These are phyloP conservation scores for Halcyon badia DNA, from an alignment of 2,797 vertebrate genomes.

Conservation along the genomic window DNA sequence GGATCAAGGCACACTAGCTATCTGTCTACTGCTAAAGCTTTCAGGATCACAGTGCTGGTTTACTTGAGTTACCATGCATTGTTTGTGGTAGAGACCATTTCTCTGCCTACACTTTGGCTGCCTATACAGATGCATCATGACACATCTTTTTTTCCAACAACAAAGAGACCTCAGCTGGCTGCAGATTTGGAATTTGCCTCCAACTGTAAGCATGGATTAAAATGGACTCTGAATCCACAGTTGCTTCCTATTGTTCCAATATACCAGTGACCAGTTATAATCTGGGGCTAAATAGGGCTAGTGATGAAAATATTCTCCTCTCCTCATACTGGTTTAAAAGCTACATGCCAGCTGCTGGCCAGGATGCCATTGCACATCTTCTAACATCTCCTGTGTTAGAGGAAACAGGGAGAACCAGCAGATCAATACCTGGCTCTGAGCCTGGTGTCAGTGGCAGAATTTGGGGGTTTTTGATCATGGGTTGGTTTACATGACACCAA, in stretches of 20 bases:
- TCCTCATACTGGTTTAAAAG: not conserved
- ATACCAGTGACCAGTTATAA: not conserved
- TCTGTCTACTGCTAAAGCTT: not conserved
- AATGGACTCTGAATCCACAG: not conserved
- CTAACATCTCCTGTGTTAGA: not conserved
- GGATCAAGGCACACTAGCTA: not conserved
- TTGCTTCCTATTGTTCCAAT: not conserved
- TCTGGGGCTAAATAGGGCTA: not conserved
- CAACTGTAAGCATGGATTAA: not conserved
- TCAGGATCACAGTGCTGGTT: not conserved
- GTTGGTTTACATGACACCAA: too few relatives aligned
- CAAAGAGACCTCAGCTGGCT: not conserved
- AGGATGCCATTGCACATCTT: not conserved
- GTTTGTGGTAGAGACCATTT: not conserved
- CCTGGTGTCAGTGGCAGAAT: too few relatives aligned
- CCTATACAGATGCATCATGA: not conserved
- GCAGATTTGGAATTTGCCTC: not conserved
- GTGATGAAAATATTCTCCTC: not conserved
- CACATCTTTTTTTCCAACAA: not conserved
- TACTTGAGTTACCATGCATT: not conserved
- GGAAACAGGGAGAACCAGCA: too few relatives aligned
- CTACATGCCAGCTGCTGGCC: fast-evolving
- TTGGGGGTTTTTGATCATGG: too few relatives aligned
- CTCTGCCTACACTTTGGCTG: not conserved
- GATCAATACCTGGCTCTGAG: too few relatives aligned